Base-by-base conservation (phyloP, 2,888 invertebrate genomes). In the Dascillus cervinus region DNA sequence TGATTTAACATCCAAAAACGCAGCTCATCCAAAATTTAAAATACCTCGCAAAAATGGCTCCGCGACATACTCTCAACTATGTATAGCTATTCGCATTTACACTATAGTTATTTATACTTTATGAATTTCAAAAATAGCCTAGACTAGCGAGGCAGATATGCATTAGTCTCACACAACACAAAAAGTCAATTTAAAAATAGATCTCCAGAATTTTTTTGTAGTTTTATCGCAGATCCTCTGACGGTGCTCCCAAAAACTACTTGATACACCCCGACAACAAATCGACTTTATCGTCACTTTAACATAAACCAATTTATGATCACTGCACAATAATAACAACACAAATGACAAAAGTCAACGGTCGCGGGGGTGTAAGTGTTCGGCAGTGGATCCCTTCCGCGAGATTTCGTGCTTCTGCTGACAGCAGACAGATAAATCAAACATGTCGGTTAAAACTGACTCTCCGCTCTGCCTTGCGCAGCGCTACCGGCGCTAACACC, bases 161-260 rank as follows among this genome's bases (percentile, higher is more conserved):
- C 62, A 56, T 57, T 55, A 50, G 46, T 53, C 55, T 34, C 37
- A 55, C 55, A 59, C 55, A 58, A 60, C 59, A 60, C 57, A 55
- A 57, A n/a, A 60, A 54, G 54, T 59, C 55, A 54, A 58, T 57
- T 61, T 63, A 63, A 62, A 64, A 64, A 64, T 64, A 64, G 64
- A 63, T 50, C 49, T 53, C 53, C 58, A 50, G 52, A 52, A 57
- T 58, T 57, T 59, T 44, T 58, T 57, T 55, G 34, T 46, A 40
- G 52, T 56, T 49, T 50, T 46, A 55, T 56, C 55, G 52, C 50
- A 51, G 50, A 49, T 56, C 51, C 62, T 62, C 62, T 62, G 56
- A 57, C 63, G 63, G 62, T 55, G 57, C 52, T 53, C 54, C 44
- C 52, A 58, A 62, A 61, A 60, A 62, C 62, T 62, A 63, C 58